Evolutionary conservation across 2,888 invertebrate species (phyloP).

Genomic region (Ophion ellenae): DNA sequence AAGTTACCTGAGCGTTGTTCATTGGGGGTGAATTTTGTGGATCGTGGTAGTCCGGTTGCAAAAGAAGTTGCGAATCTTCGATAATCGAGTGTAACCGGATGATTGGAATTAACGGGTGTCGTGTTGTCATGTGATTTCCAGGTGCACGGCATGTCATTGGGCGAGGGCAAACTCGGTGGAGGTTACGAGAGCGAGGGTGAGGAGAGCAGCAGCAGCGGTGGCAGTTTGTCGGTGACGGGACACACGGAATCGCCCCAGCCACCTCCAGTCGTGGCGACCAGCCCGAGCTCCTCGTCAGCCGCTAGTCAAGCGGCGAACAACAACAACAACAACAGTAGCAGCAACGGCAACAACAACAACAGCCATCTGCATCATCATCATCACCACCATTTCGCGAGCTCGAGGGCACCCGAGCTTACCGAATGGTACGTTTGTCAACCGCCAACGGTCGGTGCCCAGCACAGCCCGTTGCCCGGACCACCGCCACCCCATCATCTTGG

Average conservation of each 20-base stretch:
- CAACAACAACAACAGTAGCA: conserved; percentile 71
- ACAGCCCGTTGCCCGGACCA: conserved; percentile 88
- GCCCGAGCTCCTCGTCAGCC: conserved; percentile 72
- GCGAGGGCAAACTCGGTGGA: conserved; percentile 85
- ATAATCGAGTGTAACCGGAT: not conserved
- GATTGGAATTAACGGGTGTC: not conserved
- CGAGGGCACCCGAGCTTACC: conserved; percentile 86
- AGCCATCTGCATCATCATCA: conserved; percentile 80
- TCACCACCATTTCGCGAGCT: conserved; percentile 84
- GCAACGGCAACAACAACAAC: conserved; percentile 80
- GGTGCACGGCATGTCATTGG: conserved; percentile 87
- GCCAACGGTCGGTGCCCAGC: conserved; percentile 84
- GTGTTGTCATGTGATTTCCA: conserved; percentile 71
- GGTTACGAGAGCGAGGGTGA: conserved; percentile 95
- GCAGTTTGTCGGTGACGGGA: conserved; percentile 89
- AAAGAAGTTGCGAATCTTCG: too few relatives aligned
- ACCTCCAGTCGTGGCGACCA: conserved; percentile 85
- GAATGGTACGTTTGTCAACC: conserved; percentile 94
- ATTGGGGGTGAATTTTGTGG: too few relatives aligned
- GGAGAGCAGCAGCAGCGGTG: conserved; percentile 91
- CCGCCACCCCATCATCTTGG: conserved; percentile 88
- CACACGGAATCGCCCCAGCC: conserved; percentile 84
- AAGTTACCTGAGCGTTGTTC: too few relatives aligned
- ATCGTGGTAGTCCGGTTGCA: too few relatives aligned
- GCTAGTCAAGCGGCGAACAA: conserved; percentile 67